Percentiles rank a stretch among this genome's conserved stretches.
phyloP scores from a whole-genome alignment of 2,888 invertebrate species.

The Apamea epomidion region DNA sequence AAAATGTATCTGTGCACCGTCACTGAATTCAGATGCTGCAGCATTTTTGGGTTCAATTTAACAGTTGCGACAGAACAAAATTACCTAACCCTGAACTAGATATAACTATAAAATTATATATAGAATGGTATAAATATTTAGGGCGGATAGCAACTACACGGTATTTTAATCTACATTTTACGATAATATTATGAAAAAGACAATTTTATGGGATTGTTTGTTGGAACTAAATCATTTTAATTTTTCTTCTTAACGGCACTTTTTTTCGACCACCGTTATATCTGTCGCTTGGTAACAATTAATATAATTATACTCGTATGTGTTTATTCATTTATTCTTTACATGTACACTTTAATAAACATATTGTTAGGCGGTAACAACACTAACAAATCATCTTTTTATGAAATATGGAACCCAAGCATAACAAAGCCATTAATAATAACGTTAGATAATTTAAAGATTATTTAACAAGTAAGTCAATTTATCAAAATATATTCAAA shows the following conservation, averaged over 20 bases:
- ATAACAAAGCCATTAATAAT: conserved; percentile 43
- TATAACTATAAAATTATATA: conserved; percentile 41
- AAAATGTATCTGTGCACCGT: conserved; percentile 39
- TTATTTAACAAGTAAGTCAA: conserved; percentile 19
- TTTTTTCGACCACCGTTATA: conserved; percentile 44
- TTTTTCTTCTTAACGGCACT: conserved; percentile 49
- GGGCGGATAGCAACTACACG: conserved; percentile 50
- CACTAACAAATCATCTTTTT: conserved; percentile 6
- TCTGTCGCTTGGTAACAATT: conserved; percentile 51
- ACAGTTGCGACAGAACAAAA: conserved; percentile 30
- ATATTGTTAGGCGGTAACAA: background rate
- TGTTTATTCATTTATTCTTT: conserved; percentile 16
- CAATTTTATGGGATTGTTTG: conserved; percentile 62
- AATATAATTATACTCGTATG: conserved; percentile 22
- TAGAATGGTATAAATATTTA: conserved; percentile 53
- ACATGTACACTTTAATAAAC: conserved; percentile 30
- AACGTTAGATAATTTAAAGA: conserved; percentile 23
- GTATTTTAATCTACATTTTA: conserved; percentile 57
- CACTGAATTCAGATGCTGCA: conserved; percentile 30
- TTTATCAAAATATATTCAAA: conserved; percentile 31
- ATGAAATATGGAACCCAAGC: conserved; percentile 11
- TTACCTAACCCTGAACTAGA: conserved; percentile 38
- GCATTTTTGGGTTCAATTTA: conserved; percentile 46
- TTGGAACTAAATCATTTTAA: conserved; percentile 59
- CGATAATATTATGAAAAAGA: conserved; percentile 50